Evolutionary conservation across 2,888 invertebrate genomes (phyloP), one percentile per base, ranked within the genome.

Genomic region (Orgyia antiqua): DNA sequence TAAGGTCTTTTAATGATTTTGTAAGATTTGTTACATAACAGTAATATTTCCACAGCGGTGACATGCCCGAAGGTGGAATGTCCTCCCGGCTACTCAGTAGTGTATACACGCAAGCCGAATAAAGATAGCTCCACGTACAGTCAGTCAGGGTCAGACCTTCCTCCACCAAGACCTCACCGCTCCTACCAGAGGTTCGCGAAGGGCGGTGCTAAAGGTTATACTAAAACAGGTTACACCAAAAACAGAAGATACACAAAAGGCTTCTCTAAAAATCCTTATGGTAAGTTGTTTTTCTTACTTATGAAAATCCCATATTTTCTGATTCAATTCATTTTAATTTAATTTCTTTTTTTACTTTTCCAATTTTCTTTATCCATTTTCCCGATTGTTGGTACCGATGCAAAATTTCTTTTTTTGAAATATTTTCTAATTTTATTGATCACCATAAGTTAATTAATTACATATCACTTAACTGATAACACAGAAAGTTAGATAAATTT

Each of bases 81-180:
- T 53, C 91, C 91, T 0, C 86, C 87, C 0, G 89, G 89, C 15
- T 92, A 92, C 68, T 79, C 83, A 19, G 74, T 90, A 0, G 75
- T 87, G 17, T 62, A 60, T 43, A 91, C 26, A 0, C 35, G 50
- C 0, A 90, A 11, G 0, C 24, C 56, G 3, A 76, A 88, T 37
- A 89, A 92, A 58, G 92, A 94, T 45, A 89, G 90, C 0, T 90
- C 45, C 4, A 33, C 42, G 1, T 51, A 51, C 13, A 32, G 49
- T 1, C 27, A 93, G 50, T 92, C 92, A 63, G 92, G 92, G 49
- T 74, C 83, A 0, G 86, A 91, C 47, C 53, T 80, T 1, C 82
- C 83, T 0, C 82, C 80, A 10, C 77, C 73, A 1, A 53, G 72
- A 10, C 74, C 76, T 0, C 48, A 80, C 8, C 53, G 69, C 53